These are phyloP conservation scores for Azorinus chamasolen DNA, from an alignment of 2,888 invertebrate genomes.

Conservation along the genomic window DNA sequence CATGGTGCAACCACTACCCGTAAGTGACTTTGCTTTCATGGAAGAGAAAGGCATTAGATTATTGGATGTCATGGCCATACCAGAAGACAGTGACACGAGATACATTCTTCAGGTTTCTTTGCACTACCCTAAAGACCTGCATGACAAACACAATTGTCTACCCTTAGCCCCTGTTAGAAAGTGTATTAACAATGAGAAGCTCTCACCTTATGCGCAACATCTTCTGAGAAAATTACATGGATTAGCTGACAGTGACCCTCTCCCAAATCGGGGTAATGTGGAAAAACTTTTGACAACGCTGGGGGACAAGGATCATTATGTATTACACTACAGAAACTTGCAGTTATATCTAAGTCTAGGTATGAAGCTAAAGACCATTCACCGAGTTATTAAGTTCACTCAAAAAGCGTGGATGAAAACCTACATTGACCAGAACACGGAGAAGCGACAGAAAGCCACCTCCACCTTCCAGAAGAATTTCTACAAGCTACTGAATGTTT, in stretches of 20 bases:
- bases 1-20: conserved; percentile 17
- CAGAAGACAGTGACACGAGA: conserved; percentile 16
- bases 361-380: conserved; percentile 72
- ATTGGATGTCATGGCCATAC: conserved; percentile 15
- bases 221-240: conserved; percentile 23
- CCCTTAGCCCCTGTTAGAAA: conserved; percentile 29
- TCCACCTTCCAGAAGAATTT: conserved; percentile 77
- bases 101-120: conserved; percentile 38
- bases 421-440: conserved; percentile 80
- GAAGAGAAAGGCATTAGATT: not conserved
- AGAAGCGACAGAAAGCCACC: conserved; percentile 27
- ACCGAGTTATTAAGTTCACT: conserved; percentile 78
- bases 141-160: conserved; percentile 29
- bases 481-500: conserved; percentile 72
- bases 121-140: conserved; percentile 24
- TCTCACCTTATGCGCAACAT: conserved; percentile 30
- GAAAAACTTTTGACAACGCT: conserved; percentile 33
- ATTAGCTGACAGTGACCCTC: conserved; percentile 1
- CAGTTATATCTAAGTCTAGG: conserved; percentile 53
- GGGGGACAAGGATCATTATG: conserved; percentile 36
- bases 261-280: conserved; percentile 22
- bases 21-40: conserved; percentile 10
- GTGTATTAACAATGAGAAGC: not conserved
- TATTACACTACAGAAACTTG: conserved; percentile 24
- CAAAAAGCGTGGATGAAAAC: conserved; percentile 79